Percentiles rank a stretch among this genome's conserved stretches.
phyloP scores from a whole-genome alignment of 2,888 invertebrate species.

The Lysandra coridon region DNA sequence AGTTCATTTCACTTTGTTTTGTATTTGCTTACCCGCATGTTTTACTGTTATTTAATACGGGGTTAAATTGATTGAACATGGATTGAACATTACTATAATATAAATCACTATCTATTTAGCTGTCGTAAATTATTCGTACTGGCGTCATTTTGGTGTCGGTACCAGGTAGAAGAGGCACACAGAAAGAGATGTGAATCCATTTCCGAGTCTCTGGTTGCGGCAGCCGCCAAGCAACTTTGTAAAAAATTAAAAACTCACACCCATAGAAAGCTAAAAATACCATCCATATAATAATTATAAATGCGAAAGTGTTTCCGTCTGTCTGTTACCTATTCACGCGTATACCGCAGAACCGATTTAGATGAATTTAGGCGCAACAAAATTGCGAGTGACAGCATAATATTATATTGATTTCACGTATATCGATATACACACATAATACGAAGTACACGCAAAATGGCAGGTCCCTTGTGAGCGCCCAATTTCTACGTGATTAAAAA shows the following conservation, averaged over 20 bases:
- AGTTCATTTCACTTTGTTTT: slow-evolving; percentile 3
- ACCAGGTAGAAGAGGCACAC: neutral
- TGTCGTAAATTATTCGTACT: neutral
- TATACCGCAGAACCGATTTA: no score
- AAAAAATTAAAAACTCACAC: no score
- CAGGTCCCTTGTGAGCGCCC: slow-evolving; percentile 11
- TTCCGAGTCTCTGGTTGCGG: no score
- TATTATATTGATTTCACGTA: neutral
- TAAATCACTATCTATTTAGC: neutral
- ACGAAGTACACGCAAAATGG: slow-evolving; percentile 20
- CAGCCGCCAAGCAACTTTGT: no score
- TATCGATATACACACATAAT: neutral
- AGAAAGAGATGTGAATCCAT: neutral
- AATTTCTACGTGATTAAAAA: slow-evolving; percentile 30
- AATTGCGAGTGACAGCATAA: no score
- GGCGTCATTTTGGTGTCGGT: neutral
- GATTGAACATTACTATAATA: neutral
- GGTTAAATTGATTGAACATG: no score
- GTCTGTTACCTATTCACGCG: no score
- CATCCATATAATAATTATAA: no score
- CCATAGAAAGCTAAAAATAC: no score
- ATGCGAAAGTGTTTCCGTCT: no score
- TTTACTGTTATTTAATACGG: neutral
- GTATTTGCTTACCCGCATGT: slow-evolving; percentile 2
- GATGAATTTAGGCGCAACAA: no score